Percentiles rank a stretch among this genome's conserved stretches.
Evolutionary conservation across 2,888 invertebrate species (phyloP).

Genomic region (Callosobruchus maculatus): DNA sequence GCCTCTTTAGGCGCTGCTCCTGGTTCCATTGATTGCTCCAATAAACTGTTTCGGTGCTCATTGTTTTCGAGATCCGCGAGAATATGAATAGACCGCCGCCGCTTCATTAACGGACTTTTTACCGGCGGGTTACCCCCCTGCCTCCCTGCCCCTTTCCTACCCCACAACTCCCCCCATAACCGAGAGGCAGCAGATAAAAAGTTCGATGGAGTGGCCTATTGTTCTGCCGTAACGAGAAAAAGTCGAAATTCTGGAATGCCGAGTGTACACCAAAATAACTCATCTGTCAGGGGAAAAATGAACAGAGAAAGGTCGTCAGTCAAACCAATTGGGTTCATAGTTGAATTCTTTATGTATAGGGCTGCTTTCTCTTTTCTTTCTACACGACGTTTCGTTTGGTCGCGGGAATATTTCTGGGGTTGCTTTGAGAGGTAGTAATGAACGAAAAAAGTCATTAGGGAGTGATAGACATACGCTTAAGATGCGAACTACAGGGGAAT

Average conservation of each 20-base stretch:
- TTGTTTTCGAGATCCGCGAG: neutral
- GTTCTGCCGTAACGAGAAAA: neutral
- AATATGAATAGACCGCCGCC: neutral
- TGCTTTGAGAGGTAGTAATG: too few relatives aligned
- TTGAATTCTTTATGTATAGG: too few relatives aligned
- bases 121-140: neutral
- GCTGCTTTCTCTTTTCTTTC: too few relatives aligned
- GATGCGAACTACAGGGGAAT: too few relatives aligned
- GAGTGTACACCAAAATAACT: neutral
- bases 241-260: neutral
- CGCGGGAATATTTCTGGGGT: too few relatives aligned
- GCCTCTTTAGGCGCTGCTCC: neutral
- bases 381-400: too few relatives aligned
- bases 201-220: neutral
- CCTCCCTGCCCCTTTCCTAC: too few relatives aligned
- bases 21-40: neutral
- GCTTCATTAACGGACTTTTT: neutral
- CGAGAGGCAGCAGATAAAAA: neutral
- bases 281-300: neutral
- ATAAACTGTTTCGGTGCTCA: neutral
- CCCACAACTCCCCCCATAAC: too few relatives aligned
- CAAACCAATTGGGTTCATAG: neutral
- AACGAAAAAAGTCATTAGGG: too few relatives aligned
- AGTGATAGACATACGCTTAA: too few relatives aligned
- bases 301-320: neutral